These are phyloP conservation scores for Taxidea taxus DNA, from an alignment of 2,113 vertebrate species.

Conservation along the genomic window DNA sequence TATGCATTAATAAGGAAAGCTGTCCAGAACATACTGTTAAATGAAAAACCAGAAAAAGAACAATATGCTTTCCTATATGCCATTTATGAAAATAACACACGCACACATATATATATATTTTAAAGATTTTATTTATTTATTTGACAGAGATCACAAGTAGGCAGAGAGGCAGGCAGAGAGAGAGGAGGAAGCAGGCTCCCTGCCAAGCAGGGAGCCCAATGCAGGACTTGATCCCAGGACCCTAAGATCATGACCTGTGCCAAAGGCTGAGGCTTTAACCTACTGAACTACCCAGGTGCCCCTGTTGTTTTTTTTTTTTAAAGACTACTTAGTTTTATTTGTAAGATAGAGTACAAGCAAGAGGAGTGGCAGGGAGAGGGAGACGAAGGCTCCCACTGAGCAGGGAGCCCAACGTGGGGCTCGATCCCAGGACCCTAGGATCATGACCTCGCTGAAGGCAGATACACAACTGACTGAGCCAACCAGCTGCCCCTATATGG, in stretches of 20 bases:
- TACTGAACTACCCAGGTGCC: no score
- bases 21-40: neutral
- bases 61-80: neutral
- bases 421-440: neutral
- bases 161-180: no score
- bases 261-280: no score
- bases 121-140: no score
- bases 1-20: neutral
- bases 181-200: no score
- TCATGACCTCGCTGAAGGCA: neutral
- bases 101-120: neutral
- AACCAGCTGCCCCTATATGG: neutral
- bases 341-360: neutral
- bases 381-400: neutral
- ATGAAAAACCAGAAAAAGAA: neutral
- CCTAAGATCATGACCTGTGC: no score
- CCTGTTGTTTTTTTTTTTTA: neutral
- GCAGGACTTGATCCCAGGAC: no score
- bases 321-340: neutral
- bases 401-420: no score
- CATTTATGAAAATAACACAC: neutral
- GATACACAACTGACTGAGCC: neutral
- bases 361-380: neutral
- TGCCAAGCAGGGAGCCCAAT: no score
- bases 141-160: no score